Evolutionary conservation across 2,113 vertebrate species (phyloP).

Genomic region (Columba janthina): DNA sequence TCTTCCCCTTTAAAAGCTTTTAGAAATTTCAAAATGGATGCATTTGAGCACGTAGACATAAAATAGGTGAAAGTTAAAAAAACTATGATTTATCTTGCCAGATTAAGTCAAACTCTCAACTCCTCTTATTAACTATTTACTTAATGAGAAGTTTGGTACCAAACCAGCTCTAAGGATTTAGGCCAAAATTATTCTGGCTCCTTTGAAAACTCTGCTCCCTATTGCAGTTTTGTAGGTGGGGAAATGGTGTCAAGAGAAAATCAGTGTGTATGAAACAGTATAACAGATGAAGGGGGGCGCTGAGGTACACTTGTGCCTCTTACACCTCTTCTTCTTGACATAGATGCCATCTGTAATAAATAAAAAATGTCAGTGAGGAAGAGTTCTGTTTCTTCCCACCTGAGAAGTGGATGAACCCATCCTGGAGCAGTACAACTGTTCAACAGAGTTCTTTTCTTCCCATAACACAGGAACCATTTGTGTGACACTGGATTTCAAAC

Average conservation of each 20-base stretch:
- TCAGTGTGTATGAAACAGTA: not conserved
- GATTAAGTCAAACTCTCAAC: not conserved
- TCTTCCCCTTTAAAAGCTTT: not conserved
- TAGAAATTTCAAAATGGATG: not conserved
- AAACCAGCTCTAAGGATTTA: not conserved
- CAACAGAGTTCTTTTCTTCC: not conserved
- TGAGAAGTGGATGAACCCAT: not conserved
- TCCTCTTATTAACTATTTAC: not conserved
- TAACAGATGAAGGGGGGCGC: not conserved
- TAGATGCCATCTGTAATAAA: not conserved
- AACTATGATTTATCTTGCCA: not conserved
- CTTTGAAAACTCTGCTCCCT: not conserved
- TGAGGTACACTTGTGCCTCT: not conserved
- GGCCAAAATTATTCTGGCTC: not conserved
- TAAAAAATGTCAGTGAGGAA: not conserved
- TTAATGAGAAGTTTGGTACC: not conserved
- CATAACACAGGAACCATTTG: not conserved
- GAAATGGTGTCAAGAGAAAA: not conserved
- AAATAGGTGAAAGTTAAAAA: not conserved
- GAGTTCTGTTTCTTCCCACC: not conserved
- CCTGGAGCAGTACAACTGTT: not conserved
- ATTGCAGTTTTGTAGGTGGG: not conserved
- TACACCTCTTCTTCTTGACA: not conserved
- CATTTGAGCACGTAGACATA: not conserved
- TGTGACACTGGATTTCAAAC: not conserved